Percentiles rank a stretch among this genome's conserved stretches.
These are phyloP conservation scores for Mastacembelus armatus DNA, from an alignment of 2,797 vertebrate genomes.

Conservation along the genomic window DNA sequence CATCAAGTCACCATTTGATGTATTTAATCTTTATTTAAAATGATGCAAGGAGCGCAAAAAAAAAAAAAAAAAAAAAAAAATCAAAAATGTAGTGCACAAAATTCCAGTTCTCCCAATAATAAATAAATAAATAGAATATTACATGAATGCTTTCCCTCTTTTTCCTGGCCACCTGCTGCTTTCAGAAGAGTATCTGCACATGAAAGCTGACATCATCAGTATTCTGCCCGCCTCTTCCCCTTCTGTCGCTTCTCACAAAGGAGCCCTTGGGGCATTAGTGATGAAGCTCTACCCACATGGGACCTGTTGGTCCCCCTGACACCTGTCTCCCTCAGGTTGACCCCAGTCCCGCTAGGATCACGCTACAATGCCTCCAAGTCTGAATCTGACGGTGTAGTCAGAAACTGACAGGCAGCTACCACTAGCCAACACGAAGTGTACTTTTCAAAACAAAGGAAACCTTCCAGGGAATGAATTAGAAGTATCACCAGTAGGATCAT, in stretches of 20 bases:
- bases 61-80: background rate
- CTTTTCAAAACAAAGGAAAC: constrained; percentile 52
- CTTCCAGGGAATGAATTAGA: constrained; percentile 52
- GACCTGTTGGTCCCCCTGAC: constrained; percentile 81
- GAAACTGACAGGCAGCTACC: constrained; percentile 69
- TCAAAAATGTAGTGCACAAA: constrained; percentile 19
- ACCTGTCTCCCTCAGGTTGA: constrained; percentile 80
- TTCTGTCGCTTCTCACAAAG: constrained; percentile 70
- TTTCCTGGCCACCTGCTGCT: constrained; percentile 68
- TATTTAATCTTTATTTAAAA: constrained; percentile 75
- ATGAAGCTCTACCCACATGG: constrained; percentile 75
- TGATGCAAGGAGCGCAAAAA: constrained; percentile 61
- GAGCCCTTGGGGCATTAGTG: constrained; percentile 71
- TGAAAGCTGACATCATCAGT: constrained; percentile 64
- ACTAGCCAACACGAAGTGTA: constrained; percentile 18
- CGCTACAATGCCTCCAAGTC: constrained; percentile 73
- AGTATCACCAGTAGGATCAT: constrained; percentile 61
- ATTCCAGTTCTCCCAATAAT: constrained; percentile 26
- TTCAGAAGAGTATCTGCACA: constrained; percentile 27
- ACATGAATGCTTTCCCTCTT: constrained; percentile 16
- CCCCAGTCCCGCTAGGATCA: constrained; percentile 77
- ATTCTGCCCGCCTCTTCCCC: constrained; percentile 64
- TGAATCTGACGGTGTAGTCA: constrained; percentile 48
- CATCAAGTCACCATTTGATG: constrained; percentile 62
- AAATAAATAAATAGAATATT: constrained; percentile 50